Conservation (phyloP, 2,888 invertebrate species). For the Dilophus febrilis region DNA sequence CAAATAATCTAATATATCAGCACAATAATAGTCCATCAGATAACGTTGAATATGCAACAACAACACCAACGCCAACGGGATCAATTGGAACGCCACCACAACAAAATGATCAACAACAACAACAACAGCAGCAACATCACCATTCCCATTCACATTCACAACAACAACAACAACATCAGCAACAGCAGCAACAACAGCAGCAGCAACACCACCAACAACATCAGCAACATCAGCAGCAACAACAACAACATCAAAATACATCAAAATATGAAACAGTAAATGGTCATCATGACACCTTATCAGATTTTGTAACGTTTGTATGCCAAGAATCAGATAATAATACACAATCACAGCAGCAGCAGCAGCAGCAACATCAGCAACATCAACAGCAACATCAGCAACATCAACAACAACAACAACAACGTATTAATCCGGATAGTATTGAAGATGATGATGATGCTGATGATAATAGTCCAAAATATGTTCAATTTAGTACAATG, state of each 20-base stretch:
- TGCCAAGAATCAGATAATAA: slow-evolving; percentile 82
- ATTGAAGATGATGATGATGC: slow-evolving; percentile 14
- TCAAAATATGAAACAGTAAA: slow-evolving; percentile 47
- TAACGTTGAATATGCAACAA: too few species aligned
- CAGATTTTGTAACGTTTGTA: slow-evolving; percentile 92
- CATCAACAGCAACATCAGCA: neutral
- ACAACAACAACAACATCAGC: neutral
- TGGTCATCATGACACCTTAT: slow-evolving; percentile 76
- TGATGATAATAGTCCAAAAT: slow-evolving; percentile 50
- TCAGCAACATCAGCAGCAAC: neutral
- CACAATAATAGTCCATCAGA: neutral
- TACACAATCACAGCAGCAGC: slow-evolving; percentile 31
- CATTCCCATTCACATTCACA: slow-evolving; percentile 28
- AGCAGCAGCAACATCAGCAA: slow-evolving; percentile 8
- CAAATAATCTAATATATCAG: too few species aligned
- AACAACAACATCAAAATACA: neutral
- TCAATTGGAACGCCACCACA: slow-evolving; percentile 8
- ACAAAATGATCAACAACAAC: slow-evolving; percentile 21
- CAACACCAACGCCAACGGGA: neutral
- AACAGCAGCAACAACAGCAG: slow-evolving; percentile 15
- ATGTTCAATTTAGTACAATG: slow-evolving; percentile 76
- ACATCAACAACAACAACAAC: too few species aligned
- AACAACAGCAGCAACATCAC: slow-evolving; percentile 37
- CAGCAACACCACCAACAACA: slow-evolving; percentile 18
- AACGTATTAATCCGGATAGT: too few species aligned